A percentile compares a stretch with the other conserved stretches of the same genome.
phyloP scores from a whole-genome alignment of 2,797 vertebrate genomes.

The Fistularia commersonii region DNA sequence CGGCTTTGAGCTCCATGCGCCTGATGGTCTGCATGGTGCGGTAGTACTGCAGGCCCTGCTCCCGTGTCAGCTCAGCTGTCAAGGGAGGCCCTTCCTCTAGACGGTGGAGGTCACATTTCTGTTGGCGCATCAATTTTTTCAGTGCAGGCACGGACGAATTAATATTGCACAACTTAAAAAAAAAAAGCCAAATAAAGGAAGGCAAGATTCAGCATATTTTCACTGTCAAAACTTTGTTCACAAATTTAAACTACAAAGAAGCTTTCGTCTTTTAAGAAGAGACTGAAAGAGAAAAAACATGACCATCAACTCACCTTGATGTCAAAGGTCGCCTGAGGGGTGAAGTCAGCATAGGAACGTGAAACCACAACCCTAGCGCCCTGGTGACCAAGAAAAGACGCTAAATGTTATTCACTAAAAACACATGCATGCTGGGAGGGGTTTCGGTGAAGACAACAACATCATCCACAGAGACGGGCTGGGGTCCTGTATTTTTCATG shows the following conservation, averaged over 20 bases:
- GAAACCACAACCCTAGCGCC: constrained; percentile 78
- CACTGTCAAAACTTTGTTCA: too few species aligned
- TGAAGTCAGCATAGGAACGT: constrained; percentile 83
- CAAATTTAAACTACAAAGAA: background rate
- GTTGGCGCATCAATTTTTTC: background rate
- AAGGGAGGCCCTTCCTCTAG: constrained; percentile 84
- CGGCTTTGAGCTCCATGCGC: constrained; percentile 95
- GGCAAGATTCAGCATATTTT: too few species aligned
- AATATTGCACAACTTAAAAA: background rate
- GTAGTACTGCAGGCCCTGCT: constrained; percentile 91
- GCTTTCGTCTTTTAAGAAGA: background rate
- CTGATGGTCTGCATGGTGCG: constrained; percentile 90
- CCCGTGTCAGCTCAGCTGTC: constrained; percentile 82
- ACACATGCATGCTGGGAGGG: background rate
- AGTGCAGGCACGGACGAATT: background rate
- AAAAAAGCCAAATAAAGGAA: background rate
- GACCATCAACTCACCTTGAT: constrained; percentile 77
- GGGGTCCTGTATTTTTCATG: background rate
- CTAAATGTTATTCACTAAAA: background rate
- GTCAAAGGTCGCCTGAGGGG: constrained; percentile 84
- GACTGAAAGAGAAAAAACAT: background rate
- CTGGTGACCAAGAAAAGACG: constrained; percentile 54
- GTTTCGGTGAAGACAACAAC: background rate
- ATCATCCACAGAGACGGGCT: background rate
- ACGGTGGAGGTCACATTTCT: constrained; percentile 88